A percentile compares a stretch with the other conserved stretches of the same genome.
Evolutionary conservation across 2,888 invertebrate species (phyloP).

Genomic region (Nymphalis c-album): DNA sequence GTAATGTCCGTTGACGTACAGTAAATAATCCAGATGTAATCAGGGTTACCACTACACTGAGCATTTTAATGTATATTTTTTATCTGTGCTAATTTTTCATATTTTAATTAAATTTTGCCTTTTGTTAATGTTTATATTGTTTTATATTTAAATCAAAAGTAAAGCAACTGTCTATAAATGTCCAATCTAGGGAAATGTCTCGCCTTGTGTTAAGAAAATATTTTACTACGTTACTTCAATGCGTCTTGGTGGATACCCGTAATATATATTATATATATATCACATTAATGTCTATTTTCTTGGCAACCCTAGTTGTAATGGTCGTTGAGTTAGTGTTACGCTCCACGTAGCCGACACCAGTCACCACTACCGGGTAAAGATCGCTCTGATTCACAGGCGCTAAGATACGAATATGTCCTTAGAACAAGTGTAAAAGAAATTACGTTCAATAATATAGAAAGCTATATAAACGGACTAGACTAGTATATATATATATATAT

Average conservation of each 20-base stretch:
- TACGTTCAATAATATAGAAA: no score
- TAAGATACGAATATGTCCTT: slow-evolving; percentile 8
- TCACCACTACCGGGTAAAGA: slow-evolving; percentile 30
- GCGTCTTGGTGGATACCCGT: no score
- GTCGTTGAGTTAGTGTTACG: slow-evolving; percentile 26
- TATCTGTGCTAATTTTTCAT: background rate
- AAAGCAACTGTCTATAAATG: no score
- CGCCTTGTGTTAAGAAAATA: no score
- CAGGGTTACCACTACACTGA: slow-evolving; percentile 13
- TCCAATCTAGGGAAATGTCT: no score
- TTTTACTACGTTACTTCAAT: no score
- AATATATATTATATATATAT: no score
- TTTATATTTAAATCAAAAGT: no score
- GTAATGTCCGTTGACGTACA: slow-evolving; percentile 24
- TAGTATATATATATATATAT: no score
- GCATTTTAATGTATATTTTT: background rate
- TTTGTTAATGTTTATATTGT: no score
- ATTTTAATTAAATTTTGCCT: background rate
- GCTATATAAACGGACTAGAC: no score
- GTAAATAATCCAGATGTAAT: slow-evolving; percentile 14
- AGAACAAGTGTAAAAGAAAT: background rate
- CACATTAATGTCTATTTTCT: background rate
- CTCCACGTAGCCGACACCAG: slow-evolving; percentile 23
- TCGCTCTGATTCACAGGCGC: slow-evolving; percentile 38
- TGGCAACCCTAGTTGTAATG: slow-evolving; percentile 21